These are phyloP conservation scores for Chaetodon auriga DNA, from an alignment of 2,113 vertebrate genomes.

Conservation along the genomic window DNA sequence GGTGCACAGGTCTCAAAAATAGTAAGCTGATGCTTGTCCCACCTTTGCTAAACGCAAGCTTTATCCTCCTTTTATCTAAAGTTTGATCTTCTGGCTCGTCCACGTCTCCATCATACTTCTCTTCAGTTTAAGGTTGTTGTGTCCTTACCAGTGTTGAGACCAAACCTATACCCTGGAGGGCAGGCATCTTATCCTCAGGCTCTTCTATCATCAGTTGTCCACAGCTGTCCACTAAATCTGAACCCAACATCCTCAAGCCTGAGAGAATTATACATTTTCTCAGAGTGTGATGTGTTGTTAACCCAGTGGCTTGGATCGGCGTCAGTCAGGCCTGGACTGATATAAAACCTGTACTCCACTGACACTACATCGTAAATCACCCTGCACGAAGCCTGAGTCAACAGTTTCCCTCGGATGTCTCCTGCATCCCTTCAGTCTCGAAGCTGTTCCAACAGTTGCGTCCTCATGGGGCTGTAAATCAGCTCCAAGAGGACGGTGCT, in stretches of 20 bases:
- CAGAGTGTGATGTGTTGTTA: neutral
- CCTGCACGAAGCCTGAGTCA: conserved; percentile 42
- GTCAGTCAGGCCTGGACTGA: neutral
- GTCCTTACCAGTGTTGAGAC: too few species aligned
- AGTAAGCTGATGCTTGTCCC: too few species aligned
- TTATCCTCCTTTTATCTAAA: too few species aligned
- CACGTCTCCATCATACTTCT: too few species aligned
- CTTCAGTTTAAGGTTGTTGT: too few species aligned
- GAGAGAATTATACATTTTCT: neutral
- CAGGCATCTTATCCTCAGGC: neutral
- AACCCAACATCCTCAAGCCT: conserved; percentile 6
- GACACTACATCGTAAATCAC: conserved; percentile 27
- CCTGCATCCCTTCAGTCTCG: neutral
- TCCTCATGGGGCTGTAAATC: neutral
- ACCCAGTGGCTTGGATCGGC: conserved; percentile 10
- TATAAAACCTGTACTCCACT: conserved; percentile 7
- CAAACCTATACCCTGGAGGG: too few species aligned
- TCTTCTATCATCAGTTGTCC: neutral
- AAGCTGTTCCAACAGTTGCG: neutral
- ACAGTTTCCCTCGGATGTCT: conserved; percentile 14
- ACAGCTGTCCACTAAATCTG: conserved; percentile 7
- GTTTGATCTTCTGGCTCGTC: too few species aligned
- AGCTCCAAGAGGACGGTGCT: neutral
- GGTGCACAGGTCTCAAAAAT: too few species aligned
- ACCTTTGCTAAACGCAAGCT: too few species aligned